phyloP scores from a whole-genome alignment of 1,140 invertebrate species.

The Magallana angulata region DNA sequence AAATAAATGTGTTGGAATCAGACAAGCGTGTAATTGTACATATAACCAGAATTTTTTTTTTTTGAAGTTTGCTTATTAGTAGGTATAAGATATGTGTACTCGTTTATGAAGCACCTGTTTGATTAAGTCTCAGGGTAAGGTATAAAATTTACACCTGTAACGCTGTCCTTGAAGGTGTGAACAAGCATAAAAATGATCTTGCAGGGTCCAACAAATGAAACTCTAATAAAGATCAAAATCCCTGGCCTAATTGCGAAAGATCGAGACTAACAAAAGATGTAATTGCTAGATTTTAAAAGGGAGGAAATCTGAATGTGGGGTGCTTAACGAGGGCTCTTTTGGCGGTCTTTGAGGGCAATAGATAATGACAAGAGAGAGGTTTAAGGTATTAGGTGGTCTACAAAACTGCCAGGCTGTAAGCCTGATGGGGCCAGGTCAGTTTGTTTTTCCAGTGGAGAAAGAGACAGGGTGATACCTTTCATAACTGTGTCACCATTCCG shows the following conservation, averaged over 20 bases:
- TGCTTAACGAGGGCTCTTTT: neutral
- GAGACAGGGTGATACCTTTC: neutral
- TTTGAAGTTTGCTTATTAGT: neutral
- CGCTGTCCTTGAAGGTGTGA: neutral
- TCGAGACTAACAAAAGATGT: constrained; percentile 13
- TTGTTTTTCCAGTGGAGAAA: neutral
- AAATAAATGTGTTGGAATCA: constrained; percentile 12
- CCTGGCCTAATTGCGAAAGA: neutral
- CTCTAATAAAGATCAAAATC: constrained; percentile 13
- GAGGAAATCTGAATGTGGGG: neutral
- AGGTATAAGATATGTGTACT: too few species aligned
- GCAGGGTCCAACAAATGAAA: neutral
- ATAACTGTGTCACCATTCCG: neutral
- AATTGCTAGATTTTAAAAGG: neutral
- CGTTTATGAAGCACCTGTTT: constrained; percentile 1
- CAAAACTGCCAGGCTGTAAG: neutral
- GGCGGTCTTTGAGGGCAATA: constrained; percentile 3
- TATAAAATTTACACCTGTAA: neutral
- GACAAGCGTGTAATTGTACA: constrained; percentile 22
- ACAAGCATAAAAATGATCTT: neutral
- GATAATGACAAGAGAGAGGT: neutral
- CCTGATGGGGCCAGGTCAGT: neutral
- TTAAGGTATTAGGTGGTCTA: constrained; percentile 3
- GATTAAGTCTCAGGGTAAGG: neutral
- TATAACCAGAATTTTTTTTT: neutral